Base-by-base conservation (phyloP, 2,888 invertebrate species). In the Meganola albula region DNA sequence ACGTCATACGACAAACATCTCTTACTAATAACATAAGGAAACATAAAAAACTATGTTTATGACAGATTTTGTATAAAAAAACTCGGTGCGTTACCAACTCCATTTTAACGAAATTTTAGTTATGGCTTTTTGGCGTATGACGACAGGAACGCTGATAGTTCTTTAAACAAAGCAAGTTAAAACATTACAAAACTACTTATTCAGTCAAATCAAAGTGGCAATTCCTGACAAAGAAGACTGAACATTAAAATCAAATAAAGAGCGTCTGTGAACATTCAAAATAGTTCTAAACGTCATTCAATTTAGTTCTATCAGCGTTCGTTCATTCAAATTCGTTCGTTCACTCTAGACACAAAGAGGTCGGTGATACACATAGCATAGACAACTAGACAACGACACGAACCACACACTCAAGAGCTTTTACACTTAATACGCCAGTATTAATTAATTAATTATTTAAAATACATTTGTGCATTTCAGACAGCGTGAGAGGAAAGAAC, bases 361-460 rank as follows among this genome's bases (percentile, higher is more conserved):
- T 47, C 35, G 39, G 48, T 31, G 46, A 20, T 34, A 32, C 47
- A 44, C 31, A 41, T 54, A 61, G 45, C 34, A 58, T 71, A 74
- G 68, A 70, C 58, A 61, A 72, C 60, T 74, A 79, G 80, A 79
- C 82, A 83, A 84, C 84, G 84, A 84, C 83, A 83, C 80, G 43
- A 52, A 63, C 58, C 67, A 77, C 76, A 74, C 66, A 69, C 72
- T 76, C 77, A 69, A 80, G 82, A 83, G 82, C 84, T 83, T 79
- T 62, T 63, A 74, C 72, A 74, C 58, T 38, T 60, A 47, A 54
- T 35, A 56, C 50, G 57, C 60, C 68, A 67, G 55, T 64, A 63
- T 66, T 63, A 54, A 44, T 58, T 40, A 46, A 39, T 42, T 34
- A 24, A 31, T 37, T 37, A 35, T 24, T 29, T n/a, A n/a, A n/a